These are phyloP conservation scores for Cheilosia impressa DNA, from an alignment of 2,888 invertebrate species.

Conservation along the genomic window DNA sequence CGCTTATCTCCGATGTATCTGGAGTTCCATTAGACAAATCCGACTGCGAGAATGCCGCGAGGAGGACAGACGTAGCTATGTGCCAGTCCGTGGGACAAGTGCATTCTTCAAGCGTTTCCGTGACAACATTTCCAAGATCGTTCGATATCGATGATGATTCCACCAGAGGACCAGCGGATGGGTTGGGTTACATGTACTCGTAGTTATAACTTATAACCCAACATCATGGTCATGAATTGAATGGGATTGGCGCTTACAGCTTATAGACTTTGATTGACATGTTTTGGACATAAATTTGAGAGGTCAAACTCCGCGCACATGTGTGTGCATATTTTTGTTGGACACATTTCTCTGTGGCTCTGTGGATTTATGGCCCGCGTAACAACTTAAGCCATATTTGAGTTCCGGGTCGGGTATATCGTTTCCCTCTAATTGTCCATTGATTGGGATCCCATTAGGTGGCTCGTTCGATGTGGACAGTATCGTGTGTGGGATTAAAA, in stretches of 20 bases:
- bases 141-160: constrained; percentile 20
- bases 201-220: constrained; percentile 28
- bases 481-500: constrained; percentile 10
- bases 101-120: constrained; percentile 28
- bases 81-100: constrained; percentile 5
- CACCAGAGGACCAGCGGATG: constrained; percentile 3
- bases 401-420: constrained; percentile 37
- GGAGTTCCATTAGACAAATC: constrained; percentile 65
- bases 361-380: constrained; percentile 3
- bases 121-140: constrained; percentile 18
- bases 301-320: not conserved
- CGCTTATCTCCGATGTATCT: constrained; percentile 64
- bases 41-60: constrained; percentile 25
- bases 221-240: constrained; percentile 19
- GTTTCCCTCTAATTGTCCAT: not conserved
- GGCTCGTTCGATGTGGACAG: not conserved
- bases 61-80: not conserved
- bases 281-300: constrained; percentile 36
- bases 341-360: constrained; percentile 2
- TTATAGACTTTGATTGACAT: constrained; percentile 55
- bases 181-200: not conserved
- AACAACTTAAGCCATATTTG: not conserved
- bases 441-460: not conserved
- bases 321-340: not conserved
- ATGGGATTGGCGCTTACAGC: constrained; percentile 46